These are phyloP conservation scores for Xanthorhoe spadicearia DNA, from an alignment of 2,888 invertebrate genomes.

Conservation along the genomic window DNA sequence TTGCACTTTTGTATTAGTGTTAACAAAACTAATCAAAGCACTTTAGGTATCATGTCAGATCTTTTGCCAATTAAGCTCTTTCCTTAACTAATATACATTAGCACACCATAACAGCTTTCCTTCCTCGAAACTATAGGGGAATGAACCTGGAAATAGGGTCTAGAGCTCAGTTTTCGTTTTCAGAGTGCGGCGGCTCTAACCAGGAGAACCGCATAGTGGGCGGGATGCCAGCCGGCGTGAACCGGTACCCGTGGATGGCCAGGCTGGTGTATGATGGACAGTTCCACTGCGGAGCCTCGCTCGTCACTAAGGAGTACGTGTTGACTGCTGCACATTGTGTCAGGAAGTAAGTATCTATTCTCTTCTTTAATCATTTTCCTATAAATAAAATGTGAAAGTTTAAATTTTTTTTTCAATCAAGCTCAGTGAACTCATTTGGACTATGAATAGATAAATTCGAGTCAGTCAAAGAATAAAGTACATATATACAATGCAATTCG, in stretches of 20 bases:
- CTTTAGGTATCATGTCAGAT: too few species aligned
- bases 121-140: constrained; percentile 22
- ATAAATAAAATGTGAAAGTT: too few species aligned
- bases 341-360: constrained; percentile 84
- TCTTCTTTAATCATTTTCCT: too few species aligned
- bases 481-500: too few species aligned
- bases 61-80: too few species aligned
- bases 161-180: constrained; percentile 50
- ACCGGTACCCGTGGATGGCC: constrained; percentile 95
- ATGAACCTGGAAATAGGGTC: constrained; percentile 31
- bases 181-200: constrained; percentile 93
- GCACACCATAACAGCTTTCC: neutral
- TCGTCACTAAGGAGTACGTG: constrained; percentile 93
- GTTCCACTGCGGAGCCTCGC: constrained; percentile 94
- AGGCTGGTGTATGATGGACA: constrained; percentile 94
- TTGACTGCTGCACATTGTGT: constrained; percentile 95
- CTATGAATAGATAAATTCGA: too few species aligned
- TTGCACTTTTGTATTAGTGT: too few species aligned
- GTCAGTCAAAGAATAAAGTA: too few species aligned
- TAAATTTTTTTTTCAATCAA: too few species aligned
- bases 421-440: too few species aligned
- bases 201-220: constrained; percentile 95
- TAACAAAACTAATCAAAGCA: too few species aligned
- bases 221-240: constrained; percentile 91
- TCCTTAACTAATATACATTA: neutral